Percentiles rank a stretch among this genome's conserved stretches.
Conservation (phyloP, 2,113 vertebrate genomes). For the Gracilinanus agilis region DNA sequence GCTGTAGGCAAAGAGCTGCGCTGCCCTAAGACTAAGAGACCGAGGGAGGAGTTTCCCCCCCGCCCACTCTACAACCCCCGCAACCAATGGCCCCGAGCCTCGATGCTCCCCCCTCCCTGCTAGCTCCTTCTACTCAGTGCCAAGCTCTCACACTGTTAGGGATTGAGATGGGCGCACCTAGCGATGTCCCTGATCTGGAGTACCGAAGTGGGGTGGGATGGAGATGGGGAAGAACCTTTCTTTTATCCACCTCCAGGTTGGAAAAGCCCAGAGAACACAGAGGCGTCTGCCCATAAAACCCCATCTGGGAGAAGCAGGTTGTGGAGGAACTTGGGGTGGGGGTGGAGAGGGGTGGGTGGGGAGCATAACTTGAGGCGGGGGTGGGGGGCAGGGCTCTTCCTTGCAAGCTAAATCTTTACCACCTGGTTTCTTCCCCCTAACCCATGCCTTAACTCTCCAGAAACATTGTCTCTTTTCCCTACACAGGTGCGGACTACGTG, state of each 20-base stretch:
- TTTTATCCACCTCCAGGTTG: not conserved
- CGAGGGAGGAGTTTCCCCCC: not conserved
- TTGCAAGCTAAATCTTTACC: not conserved
- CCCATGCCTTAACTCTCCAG: not conserved
- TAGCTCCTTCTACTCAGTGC: not conserved
- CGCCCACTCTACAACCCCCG: not conserved
- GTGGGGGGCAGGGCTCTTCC: not conserved
- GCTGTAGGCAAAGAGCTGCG: not conserved
- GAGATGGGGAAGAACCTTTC: not conserved
- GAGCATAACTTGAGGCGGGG: not conserved
- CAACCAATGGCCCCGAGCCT: slow-evolving; percentile 58
- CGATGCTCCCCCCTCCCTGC: not conserved
- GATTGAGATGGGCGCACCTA: not conserved
- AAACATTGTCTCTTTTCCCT: not conserved
- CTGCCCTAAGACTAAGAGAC: not conserved
- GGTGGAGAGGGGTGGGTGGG: not conserved
- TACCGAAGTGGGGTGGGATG: not conserved
- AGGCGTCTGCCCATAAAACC: slow-evolving; percentile 49
- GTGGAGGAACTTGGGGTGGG: slow-evolving; percentile 54
- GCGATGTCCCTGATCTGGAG: not conserved
- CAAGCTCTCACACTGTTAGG: not conserved
- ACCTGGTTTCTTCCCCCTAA: slow-evolving; percentile 32
- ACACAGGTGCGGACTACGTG: not conserved
- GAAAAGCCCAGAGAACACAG: slow-evolving; percentile 51
- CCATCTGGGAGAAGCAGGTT: slow-evolving; percentile 64